These are phyloP conservation scores for Nebria salina DNA, from an alignment of 2,888 invertebrate genomes.

Conservation along the genomic window DNA sequence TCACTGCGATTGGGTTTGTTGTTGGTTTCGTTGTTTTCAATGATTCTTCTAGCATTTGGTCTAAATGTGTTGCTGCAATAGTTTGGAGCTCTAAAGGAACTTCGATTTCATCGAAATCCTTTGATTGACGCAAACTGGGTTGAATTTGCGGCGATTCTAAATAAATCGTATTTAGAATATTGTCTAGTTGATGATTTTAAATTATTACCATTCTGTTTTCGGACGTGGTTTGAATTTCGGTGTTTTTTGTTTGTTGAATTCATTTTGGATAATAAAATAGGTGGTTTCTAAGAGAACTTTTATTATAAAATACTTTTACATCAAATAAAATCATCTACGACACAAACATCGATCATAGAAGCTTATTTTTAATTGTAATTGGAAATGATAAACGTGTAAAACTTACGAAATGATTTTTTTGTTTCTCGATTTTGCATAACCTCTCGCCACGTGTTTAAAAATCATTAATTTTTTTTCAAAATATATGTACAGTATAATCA, in stretches of 20 bases:
- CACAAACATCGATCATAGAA: constrained; percentile 24
- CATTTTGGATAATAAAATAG: background rate
- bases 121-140: constrained; percentile 55
- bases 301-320: constrained; percentile 41
- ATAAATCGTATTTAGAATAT: constrained; percentile 59
- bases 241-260: constrained; percentile 48
- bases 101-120: constrained; percentile 66
- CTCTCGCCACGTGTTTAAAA: background rate
- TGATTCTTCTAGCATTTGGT: constrained; percentile 63
- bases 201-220: constrained; percentile 58
- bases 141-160: constrained; percentile 52
- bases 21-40: constrained; percentile 53
- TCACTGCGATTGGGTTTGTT: constrained; percentile 26
- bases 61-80: constrained; percentile 65
- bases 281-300: constrained; percentile 25
- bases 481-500: constrained; percentile 28
- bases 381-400: constrained; percentile 31
- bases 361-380: constrained; percentile 14
- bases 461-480: constrained; percentile 8
- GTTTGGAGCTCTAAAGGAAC: constrained; percentile 67
- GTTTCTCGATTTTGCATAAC: background rate
- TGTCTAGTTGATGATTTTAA: constrained; percentile 64
- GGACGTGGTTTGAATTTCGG: constrained; percentile 56
- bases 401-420: background rate
- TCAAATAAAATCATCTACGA: constrained; percentile 29